Evolutionary conservation across 2,797 vertebrate genomes (phyloP).

Genomic region (Pangasius sanitwongsei): DNA sequence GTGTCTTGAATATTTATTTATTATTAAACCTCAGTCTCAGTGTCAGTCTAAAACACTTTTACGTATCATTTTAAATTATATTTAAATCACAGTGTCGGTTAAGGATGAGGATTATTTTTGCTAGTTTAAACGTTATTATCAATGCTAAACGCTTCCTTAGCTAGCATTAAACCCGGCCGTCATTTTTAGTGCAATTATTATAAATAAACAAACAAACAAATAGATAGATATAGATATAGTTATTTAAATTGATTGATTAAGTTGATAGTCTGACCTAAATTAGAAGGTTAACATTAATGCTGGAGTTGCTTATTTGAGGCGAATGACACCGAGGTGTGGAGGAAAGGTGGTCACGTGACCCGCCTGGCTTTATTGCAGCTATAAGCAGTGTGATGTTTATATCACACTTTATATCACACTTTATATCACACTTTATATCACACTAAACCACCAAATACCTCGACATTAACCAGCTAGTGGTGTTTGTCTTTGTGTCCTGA

Average conservation of each 20-base stretch:
- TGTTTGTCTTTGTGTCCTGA: neutral
- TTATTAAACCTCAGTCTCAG: neutral
- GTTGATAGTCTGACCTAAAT: neutral
- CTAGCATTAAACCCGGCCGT: neutral
- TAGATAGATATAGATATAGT: neutral
- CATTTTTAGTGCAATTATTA: neutral
- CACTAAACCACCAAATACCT: neutral
- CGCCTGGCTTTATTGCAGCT: neutral
- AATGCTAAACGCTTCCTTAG: neutral
- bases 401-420: neutral
- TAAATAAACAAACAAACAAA: neutral
- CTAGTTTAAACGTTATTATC: neutral
- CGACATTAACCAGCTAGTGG: neutral
- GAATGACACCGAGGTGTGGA: neutral
- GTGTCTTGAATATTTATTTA: slow-evolving; percentile 11
- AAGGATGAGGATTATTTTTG: neutral
- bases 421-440: neutral
- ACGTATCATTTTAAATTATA: too few relatives aligned
- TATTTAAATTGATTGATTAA: neutral
- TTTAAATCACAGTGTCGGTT: neutral
- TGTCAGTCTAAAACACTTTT: neutral
- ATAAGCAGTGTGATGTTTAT: neutral
- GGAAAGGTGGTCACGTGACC: neutral
- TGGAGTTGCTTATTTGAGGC: neutral
- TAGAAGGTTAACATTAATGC: neutral